Evolutionary conservation across 2,113 vertebrate genomes (phyloP), one percentile per base, ranked within the genome.

Genomic region (Sclerurus mexicanus): DNA sequence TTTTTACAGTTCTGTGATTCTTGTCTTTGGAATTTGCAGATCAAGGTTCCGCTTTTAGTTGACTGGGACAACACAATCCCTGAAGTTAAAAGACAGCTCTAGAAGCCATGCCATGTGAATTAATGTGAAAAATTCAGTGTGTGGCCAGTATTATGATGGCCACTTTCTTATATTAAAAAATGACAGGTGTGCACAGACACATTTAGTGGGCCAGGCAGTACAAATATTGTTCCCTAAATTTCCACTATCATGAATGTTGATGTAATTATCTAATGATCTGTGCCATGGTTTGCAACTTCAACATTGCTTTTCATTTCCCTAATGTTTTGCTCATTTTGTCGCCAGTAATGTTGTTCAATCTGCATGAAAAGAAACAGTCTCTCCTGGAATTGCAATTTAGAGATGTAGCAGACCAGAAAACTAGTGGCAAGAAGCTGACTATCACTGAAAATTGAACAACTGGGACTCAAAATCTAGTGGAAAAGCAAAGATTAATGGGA

Each of bases 271-370:
- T 93, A 96, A 97, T 95, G 87, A 93, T 96, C 95, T 96, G 91
- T 97, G 93, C 86, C 95, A 90, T 53, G 72, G 71, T 53, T 95
- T 95, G 82, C 80, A 97, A 60, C 55, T 81, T 86, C 87, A 76
- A 66, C 78, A 59, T 90, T 96, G 85, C 95, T 97, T 90, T 97
- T 93, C 87, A 85, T 96, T 97, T 97, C 93, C 96, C 93, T 96
- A 90, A 96, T 86, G 72, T 60, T 89, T 92, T 96, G 87, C 95
- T 94, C 83, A 53, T 92, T 97, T 96, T 95, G 40, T 95, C 52
- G 12, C 94, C 58, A 64, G 77, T 96, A 91, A 87, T 87, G 92
- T 90, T 81, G 84, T 81, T 95, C 86, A 86, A 77, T 91, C 80
- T 95, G 74, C 85, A 73, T 93, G 82, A 88, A 93, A 86, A 91